Percentiles rank a stretch among this genome's conserved stretches.
phyloP scores from a whole-genome alignment of 2,888 invertebrate species.

The Elegia similella region DNA sequence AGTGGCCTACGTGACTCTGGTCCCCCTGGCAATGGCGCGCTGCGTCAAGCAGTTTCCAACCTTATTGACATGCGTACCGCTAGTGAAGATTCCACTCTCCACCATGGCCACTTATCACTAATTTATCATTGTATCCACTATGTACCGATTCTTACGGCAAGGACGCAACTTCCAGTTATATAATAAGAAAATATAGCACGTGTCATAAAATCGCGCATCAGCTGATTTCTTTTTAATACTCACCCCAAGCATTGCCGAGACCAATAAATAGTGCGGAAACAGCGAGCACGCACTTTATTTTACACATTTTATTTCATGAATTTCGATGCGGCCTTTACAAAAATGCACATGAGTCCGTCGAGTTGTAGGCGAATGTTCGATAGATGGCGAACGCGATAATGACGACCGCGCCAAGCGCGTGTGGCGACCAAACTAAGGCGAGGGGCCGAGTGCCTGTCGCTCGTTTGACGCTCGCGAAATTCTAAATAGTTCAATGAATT shows the following conservation, averaged over 20 bases:
- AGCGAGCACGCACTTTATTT: slow-evolving; percentile 55
- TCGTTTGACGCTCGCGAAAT: slow-evolving; percentile 10
- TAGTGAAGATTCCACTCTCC: slow-evolving; percentile 23
- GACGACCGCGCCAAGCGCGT: slow-evolving; percentile 58
- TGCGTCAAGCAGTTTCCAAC: slow-evolving; percentile 75
- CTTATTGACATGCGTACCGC: slow-evolving; percentile 55
- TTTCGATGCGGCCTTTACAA: slow-evolving; percentile 44
- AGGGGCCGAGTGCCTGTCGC: slow-evolving; percentile 18
- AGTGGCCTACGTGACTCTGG: slow-evolving; percentile 80
- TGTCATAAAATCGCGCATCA: slow-evolving; percentile 56
- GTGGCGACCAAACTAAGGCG: slow-evolving; percentile 60
- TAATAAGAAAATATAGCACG: slow-evolving; percentile 68
- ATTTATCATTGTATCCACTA: not conserved
- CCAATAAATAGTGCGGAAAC: slow-evolving; percentile 50
- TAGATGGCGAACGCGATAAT: slow-evolving; percentile 46
- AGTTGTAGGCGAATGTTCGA: slow-evolving; percentile 61
- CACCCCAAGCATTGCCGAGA: slow-evolving; percentile 65
- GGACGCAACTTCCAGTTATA: slow-evolving; percentile 44
- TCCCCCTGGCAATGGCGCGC: slow-evolving; percentile 73
- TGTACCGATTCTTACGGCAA: slow-evolving; percentile 11
- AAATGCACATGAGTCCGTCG: slow-evolving; percentile 59
- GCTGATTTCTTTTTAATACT: slow-evolving; percentile 66
- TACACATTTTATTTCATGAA: slow-evolving; percentile 75
- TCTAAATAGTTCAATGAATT: slow-evolving; percentile 10
- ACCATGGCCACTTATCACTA: slow-evolving; percentile 9